Evolutionary conservation across 1,140 invertebrate genomes (phyloP).

Genomic region (Drosophila ercepeae): DNA sequence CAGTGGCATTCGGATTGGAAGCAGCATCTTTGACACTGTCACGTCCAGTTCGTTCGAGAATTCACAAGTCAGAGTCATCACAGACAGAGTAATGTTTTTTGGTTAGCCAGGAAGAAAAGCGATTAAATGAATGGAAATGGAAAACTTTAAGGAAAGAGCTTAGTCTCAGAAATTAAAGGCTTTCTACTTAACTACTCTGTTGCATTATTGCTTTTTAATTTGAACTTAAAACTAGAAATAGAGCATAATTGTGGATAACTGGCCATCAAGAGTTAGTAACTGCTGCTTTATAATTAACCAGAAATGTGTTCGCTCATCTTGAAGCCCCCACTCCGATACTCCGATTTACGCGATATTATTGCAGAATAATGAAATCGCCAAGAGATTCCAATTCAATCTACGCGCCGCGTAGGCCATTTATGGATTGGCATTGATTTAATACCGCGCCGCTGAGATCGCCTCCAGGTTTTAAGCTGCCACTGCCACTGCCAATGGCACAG

Average conservation of each 20-base stretch:
- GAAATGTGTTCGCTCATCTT: conserved; percentile 33
- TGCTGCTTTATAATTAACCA: conserved; percentile 43
- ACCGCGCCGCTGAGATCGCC: conserved; percentile 49
- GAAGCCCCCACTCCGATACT: conserved; percentile 30
- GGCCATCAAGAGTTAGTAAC: conserved; percentile 2
- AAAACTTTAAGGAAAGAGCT: neutral
- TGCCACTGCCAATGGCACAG: conserved; percentile 17
- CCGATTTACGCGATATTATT: conserved; percentile 65
- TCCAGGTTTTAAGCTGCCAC: conserved; percentile 22
- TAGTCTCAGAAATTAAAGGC: neutral
- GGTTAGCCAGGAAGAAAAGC: conserved; percentile 1
- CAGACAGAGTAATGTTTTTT: conserved; percentile 34
- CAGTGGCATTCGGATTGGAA: too few species aligned
- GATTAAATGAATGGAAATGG: conserved; percentile 9
- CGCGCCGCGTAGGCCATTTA: conserved; percentile 72
- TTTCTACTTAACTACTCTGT: neutral
- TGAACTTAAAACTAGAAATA: conserved; percentile 2
- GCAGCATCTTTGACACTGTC: conserved; percentile 59
- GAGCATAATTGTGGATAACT: conserved; percentile 2
- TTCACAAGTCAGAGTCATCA: conserved; percentile 41
- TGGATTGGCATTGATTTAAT: conserved; percentile 83
- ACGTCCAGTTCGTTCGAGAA: conserved; percentile 56
- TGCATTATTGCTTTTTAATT: neutral
- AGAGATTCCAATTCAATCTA: conserved; percentile 76
- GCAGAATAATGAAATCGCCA: conserved; percentile 76